Evolutionary conservation across 2,888 invertebrate genomes (phyloP).

Genomic region (Sminthurinus aureus): DNA sequence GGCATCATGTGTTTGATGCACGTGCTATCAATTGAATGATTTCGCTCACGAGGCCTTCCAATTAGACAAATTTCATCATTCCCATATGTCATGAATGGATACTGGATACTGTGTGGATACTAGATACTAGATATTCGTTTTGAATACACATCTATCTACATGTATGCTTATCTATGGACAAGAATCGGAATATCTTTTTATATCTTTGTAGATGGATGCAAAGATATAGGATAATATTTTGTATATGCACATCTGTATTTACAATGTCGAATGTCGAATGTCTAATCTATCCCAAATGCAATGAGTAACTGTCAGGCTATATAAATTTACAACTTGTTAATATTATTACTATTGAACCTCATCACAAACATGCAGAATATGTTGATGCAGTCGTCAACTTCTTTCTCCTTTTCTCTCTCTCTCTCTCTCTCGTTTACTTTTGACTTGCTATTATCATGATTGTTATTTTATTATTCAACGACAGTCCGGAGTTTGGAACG

Average conservation of each 20-base stretch:
- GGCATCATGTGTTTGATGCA: conserved; percentile 14
- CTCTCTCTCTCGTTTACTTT: too few relatives aligned
- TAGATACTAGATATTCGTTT: too few relatives aligned
- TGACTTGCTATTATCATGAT: too few relatives aligned
- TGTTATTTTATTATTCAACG: too few relatives aligned
- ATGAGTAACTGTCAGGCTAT: neutral
- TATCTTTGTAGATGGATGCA: neutral
- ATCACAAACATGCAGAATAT: neutral
- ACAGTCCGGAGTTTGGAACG: too few relatives aligned
- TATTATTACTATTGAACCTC: neutral
- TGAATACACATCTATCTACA: neutral
- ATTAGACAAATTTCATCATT: conserved; percentile 13
- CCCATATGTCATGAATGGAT: neutral
- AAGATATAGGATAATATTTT: neutral
- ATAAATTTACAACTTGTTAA: neutral
- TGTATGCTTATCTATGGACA: too few relatives aligned
- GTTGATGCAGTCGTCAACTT: neutral
- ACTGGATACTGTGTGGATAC: too few relatives aligned
- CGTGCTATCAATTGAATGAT: conserved; percentile 6
- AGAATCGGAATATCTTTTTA: neutral
- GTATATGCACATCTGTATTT: too few relatives aligned
- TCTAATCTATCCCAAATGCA: neutral
- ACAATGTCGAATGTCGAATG: too few relatives aligned
- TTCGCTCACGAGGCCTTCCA: conserved; percentile 17
- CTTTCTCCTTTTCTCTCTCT: too few relatives aligned